These are phyloP conservation scores for Neoascia interrupta DNA, from an alignment of 2,888 invertebrate species.

Conservation along the genomic window DNA sequence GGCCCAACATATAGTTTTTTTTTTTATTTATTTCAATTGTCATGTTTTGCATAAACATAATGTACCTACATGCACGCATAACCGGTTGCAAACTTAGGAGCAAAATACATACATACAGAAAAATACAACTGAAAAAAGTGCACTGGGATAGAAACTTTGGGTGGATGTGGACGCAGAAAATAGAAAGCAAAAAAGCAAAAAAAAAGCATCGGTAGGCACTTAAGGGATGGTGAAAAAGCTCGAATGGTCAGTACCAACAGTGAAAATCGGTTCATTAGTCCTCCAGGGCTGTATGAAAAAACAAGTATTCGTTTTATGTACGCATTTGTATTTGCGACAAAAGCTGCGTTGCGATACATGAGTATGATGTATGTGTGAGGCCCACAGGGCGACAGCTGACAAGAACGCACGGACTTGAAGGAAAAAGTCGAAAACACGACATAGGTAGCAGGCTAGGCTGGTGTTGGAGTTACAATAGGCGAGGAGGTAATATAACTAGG, in stretches of 20 bases:
- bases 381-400: too few species aligned
- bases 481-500: too few species aligned
- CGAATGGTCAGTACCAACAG: constrained; percentile 5
- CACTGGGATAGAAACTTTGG: constrained; percentile 19
- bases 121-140: constrained; percentile 7
- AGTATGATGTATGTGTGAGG: constrained; percentile 16
- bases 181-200: constrained; percentile 27
- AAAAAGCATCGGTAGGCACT: constrained; percentile 20
- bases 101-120: neutral
- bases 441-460: constrained; percentile 6
- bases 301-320: constrained; percentile 25
- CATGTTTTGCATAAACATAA: too few species aligned
- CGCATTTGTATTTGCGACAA: constrained; percentile 30
- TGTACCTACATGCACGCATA: too few species aligned
- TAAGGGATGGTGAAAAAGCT: constrained; percentile 54
- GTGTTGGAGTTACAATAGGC: constrained; percentile 8
- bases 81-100: too few species aligned
- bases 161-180: constrained; percentile 19
- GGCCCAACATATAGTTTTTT: too few species aligned
- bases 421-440: constrained; percentile 25
- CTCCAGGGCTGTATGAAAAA: constrained; percentile 17
- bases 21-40: too few species aligned
- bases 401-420: constrained; percentile 11
- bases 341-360: constrained; percentile 33
- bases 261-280: constrained; percentile 38